phyloP scores from a whole-genome alignment of 37 sponge, comb jelly and placozoan species.

The Geodia barretti region DNA sequence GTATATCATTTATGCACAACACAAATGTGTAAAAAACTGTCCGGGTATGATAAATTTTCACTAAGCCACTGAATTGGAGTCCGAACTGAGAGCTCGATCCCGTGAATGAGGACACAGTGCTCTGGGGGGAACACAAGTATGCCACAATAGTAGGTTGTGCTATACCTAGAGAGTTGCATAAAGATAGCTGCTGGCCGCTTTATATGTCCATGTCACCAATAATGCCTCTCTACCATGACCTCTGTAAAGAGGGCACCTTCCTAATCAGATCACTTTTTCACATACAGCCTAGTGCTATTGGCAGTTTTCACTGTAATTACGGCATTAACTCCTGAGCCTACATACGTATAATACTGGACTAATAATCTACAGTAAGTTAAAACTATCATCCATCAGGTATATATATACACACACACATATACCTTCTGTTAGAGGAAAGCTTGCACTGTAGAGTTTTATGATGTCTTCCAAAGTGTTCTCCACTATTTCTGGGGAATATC shows the following conservation, averaged over 20 bases:
- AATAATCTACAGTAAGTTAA: too few relatives aligned
- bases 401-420: too few relatives aligned
- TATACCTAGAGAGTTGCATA: too few relatives aligned
- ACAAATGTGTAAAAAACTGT: slow-evolving; percentile 96
- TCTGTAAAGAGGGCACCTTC: neutral
- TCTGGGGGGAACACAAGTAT: slow-evolving; percentile 30
- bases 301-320: too few relatives aligned
- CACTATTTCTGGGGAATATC: neutral
- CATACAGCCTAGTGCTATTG: too few relatives aligned
- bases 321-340: too few relatives aligned
- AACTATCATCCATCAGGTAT: too few relatives aligned
- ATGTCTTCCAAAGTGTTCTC: neutral
- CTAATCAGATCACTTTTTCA: too few relatives aligned
- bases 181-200: too few relatives aligned
- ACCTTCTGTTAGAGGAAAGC: slow-evolving; percentile 13
- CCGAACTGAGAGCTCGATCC: slow-evolving; percentile 74
- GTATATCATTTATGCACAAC: slow-evolving; percentile 27
- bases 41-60: slow-evolving; percentile 90
- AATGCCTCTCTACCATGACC: neutral
- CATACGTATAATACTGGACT: too few relatives aligned
- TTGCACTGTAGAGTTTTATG: neutral
- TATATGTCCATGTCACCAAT: too few relatives aligned
- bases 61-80: slow-evolving; percentile 93
- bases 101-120: slow-evolving; percentile 70
- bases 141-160: too few relatives aligned